A percentile compares a stretch with the other conserved stretches of the same genome.
Evolutionary conservation across 2,888 invertebrate species (phyloP).

Genomic region (Unio pictorum): DNA sequence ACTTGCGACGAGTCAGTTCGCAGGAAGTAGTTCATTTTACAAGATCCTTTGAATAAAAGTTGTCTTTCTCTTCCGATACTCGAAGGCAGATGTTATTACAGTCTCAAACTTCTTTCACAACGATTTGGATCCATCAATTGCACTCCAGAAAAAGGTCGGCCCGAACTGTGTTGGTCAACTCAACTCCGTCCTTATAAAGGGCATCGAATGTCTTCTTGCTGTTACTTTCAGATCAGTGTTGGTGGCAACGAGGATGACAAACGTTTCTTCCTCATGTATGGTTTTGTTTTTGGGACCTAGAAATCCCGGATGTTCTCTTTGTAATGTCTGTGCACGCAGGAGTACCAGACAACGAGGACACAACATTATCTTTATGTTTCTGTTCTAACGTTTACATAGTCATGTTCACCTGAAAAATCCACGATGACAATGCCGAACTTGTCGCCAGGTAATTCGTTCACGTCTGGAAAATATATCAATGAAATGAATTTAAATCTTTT

Average conservation of each 20-base stretch:
- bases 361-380: slow-evolving; percentile 53
- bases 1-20: too few species aligned
- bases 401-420: slow-evolving; percentile 57
- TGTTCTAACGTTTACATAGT: slow-evolving; percentile 45
- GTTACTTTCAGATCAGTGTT: slow-evolving; percentile 46
- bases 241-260: slow-evolving; percentile 54
- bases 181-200: slow-evolving; percentile 35
- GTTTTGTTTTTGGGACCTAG: slow-evolving; percentile 55
- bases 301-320: slow-evolving; percentile 49
- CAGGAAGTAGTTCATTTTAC: too few species aligned
- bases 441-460: slow-evolving; percentile 49
- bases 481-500: too few species aligned
- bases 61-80: slow-evolving; percentile 42
- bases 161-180: slow-evolving; percentile 49
- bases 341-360: slow-evolving; percentile 53
- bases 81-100: slow-evolving; percentile 46
- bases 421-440: slow-evolving; percentile 52
- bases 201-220: slow-evolving; percentile 10
- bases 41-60: slow-evolving; percentile 19
- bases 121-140: slow-evolving; percentile 42
- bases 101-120: slow-evolving; percentile 47
- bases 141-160: slow-evolving; percentile 55
- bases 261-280: slow-evolving; percentile 36
- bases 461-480: slow-evolving; percentile 33
- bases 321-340: slow-evolving; percentile 43